Conservation (phyloP, 2,888 invertebrate genomes). For the Calliopum simillimum region DNA sequence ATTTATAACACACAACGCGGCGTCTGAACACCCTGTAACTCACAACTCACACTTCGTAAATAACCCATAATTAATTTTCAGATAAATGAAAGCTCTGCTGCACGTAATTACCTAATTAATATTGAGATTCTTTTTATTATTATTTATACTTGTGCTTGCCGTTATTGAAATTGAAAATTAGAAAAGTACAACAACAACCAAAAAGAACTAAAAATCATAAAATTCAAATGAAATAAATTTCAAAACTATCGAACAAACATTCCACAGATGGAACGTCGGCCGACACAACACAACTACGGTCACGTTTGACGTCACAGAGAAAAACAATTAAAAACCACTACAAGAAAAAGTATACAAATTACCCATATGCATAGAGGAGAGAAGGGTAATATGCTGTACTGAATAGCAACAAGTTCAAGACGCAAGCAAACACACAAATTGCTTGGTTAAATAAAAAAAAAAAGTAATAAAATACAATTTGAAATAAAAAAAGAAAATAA, state of each 20-base stretch:
- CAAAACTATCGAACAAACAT: background rate
- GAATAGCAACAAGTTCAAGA: too few species aligned
- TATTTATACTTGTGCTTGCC: too few species aligned
- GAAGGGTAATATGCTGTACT: too few species aligned
- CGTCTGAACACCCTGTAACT: too few species aligned
- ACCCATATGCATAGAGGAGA: background rate
- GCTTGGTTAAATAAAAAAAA: background rate
- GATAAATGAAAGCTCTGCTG: too few species aligned
- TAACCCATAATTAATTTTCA: background rate
- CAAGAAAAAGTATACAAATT: background rate
- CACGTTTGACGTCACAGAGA: constrained; percentile 35
- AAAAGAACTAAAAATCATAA: too few species aligned
- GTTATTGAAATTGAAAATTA: too few species aligned
- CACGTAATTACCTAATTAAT: background rate
- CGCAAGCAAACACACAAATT: background rate
- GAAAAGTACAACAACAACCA: too few species aligned
- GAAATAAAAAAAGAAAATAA: background rate
- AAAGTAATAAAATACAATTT: background rate
- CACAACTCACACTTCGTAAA: too few species aligned
- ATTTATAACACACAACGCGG: too few species aligned
- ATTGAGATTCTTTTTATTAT: too few species aligned
- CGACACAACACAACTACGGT: background rate
- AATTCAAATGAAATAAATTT: constrained; percentile 1
- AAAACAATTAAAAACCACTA: constrained; percentile 29
- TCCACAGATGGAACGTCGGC: constrained; percentile 2